These are phyloP conservation scores for Varanus komodoensis DNA, from an alignment of 2,113 vertebrate genomes.

Conservation along the genomic window DNA sequence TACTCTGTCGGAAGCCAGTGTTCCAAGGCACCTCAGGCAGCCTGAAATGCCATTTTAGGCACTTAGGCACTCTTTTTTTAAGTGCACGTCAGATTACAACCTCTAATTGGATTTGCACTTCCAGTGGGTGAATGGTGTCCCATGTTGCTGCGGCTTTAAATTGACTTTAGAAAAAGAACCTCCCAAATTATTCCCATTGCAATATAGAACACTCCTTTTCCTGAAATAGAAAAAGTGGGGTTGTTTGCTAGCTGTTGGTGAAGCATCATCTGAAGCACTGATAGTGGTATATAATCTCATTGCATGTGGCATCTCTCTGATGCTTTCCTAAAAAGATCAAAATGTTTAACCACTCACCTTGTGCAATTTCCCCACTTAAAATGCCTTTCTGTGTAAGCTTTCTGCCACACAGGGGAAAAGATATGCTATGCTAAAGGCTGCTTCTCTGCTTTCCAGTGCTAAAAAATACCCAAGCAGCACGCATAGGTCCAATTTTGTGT, in stretches of 20 bases:
- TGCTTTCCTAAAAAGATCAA: neutral
- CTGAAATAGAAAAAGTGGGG: neutral
- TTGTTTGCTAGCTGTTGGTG: neutral
- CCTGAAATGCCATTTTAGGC: neutral
- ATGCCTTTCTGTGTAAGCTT: neutral
- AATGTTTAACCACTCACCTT: neutral
- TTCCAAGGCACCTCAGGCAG: neutral
- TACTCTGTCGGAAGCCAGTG: neutral
- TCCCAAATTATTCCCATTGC: neutral
- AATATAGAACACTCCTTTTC: neutral
- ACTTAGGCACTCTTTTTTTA: neutral
- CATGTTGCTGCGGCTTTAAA: too few relatives aligned
- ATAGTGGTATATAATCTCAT: too few relatives aligned
- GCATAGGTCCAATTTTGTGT: too few relatives aligned
- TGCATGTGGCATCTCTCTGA: neutral
- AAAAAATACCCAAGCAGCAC: neutral
- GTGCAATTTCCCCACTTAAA: neutral
- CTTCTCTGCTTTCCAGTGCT: too few relatives aligned
- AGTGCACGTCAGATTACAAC: conserved; percentile 35
- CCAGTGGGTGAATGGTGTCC: conserved; percentile 23
- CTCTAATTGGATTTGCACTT: conserved; percentile 40
- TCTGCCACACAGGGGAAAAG: neutral
- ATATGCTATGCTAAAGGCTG: neutral
- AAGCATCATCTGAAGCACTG: neutral
- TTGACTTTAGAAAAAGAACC: neutral